Base-by-base conservation (phyloP, 2,888 invertebrate species). In the Ophonus ardosiacus region DNA sequence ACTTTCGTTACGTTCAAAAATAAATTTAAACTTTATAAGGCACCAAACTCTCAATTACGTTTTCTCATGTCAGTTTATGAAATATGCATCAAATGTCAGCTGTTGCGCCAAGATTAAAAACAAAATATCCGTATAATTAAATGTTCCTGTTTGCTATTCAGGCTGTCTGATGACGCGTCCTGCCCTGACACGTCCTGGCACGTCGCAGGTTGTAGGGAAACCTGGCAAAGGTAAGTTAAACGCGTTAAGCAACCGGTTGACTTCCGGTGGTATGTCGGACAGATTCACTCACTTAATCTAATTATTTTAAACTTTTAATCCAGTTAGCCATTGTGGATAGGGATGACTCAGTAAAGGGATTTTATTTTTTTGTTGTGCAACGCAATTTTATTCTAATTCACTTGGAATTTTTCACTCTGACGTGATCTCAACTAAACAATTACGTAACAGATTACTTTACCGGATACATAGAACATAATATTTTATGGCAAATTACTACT, bases 241-340 rank as follows among this genome's bases (percentile, higher is more conserved):
- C 68, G 38, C n/a, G 71, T 40, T 74, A 74, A 18, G 24, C 71
- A 74, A 74, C 43, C 43, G 71, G 18, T 74, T 74, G 43, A 74
- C 71, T 74, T 43, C 71, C 18, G 71, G 43, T 18, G 21, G 68
- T 21, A 61, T 63, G 63, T 24, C 18, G 63, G 8, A 21, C 13
- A 18, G 71, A 40, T 43, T 74, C 40, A n/a, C 43, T 17, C 71
- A 18, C 43, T 43, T 74, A 74, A 74, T 74, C 51, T 74, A 40
- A 74, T 74, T 74, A 74, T 74, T 43, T 43, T 74, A 74, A 74
- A 74, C 71, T 74, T 74, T 74, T 74, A 74, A 74, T 74, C 71
- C 13, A 51, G 43, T 51, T 51, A 51, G 43, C 13, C 43, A 13
- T 10, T 51, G 43, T 51, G 43, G 43, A 51, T 51, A 51, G 43